Conservation (phyloP, 2,797 vertebrate species). For the Platyrinchus mystaceus region DNA sequence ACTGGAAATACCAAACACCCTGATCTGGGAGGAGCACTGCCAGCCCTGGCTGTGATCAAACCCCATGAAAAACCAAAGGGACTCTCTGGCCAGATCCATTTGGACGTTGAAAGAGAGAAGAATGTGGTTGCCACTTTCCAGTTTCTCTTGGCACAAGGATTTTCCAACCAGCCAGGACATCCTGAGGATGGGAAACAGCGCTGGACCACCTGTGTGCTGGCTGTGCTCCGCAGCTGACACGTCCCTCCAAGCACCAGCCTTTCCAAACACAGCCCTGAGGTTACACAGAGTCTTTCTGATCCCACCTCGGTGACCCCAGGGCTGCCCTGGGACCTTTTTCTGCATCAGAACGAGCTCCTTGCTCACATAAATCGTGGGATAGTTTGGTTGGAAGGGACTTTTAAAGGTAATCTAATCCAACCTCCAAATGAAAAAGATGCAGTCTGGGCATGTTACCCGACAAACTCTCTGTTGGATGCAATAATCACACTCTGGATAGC, state of each 20-base stretch:
- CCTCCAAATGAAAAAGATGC: background rate
- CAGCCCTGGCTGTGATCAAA: conserved; percentile 7
- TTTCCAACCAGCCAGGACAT: background rate
- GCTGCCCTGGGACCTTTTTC: background rate
- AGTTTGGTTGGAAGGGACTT: background rate
- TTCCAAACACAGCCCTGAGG: background rate
- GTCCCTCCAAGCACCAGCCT: background rate
- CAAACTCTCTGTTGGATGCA: background rate
- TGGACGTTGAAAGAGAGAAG: background rate
- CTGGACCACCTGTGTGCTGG: background rate
- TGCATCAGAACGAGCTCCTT: background rate
- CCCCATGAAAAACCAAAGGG: background rate
- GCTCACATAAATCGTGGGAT: background rate
- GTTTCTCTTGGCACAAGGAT: conserved; percentile 3
- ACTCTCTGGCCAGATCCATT: background rate
- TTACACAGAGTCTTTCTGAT: background rate
- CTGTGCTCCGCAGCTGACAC: fast-evolving
- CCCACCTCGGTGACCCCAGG: background rate
- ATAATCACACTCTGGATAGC: background rate
- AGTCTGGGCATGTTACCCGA: background rate
- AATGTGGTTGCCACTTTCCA: background rate
- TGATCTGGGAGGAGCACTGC: background rate
- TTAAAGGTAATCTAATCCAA: background rate
- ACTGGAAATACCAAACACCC: background rate
- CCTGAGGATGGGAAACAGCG: background rate